phyloP scores from a whole-genome alignment of 1,140 invertebrate species.

The Phenacoccus solenopsis region DNA sequence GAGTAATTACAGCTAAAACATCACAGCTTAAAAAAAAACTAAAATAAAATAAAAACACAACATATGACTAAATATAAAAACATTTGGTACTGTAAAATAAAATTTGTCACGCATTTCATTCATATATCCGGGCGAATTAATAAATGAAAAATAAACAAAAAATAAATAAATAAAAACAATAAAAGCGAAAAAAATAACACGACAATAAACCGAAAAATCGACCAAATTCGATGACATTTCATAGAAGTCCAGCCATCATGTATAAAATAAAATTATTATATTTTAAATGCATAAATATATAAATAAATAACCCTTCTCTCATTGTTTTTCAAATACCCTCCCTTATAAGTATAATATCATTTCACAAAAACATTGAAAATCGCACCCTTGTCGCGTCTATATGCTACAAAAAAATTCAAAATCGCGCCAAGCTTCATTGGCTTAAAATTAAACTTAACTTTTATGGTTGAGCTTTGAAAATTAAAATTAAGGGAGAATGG shows the following conservation, averaged over 20 bases:
- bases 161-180: background rate
- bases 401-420: too few species aligned
- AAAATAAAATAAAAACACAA: background rate
- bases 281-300: too few species aligned
- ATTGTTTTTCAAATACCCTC: too few species aligned
- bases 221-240: background rate
- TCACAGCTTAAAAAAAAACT: constrained; percentile 11
- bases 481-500: background rate
- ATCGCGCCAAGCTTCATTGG: background rate
- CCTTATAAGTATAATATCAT: too few species aligned
- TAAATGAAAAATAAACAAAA: background rate
- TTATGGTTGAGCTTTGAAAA: background rate
- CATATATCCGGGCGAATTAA: background rate
- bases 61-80: constrained; percentile 14
- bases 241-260: too few species aligned
- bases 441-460: background rate
- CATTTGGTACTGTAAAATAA: constrained; percentile 5
- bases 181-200: background rate
- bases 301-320: too few species aligned
- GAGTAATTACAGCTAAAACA: constrained; percentile 12
- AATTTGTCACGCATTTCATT: background rate
- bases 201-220: background rate
- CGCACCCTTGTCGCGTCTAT: too few species aligned
- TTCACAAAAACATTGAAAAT: too few species aligned
- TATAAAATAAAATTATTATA: too few species aligned